These are phyloP conservation scores for Cnemophilus loriae DNA, from an alignment of 2,113 vertebrate species.

Conservation along the genomic window DNA sequence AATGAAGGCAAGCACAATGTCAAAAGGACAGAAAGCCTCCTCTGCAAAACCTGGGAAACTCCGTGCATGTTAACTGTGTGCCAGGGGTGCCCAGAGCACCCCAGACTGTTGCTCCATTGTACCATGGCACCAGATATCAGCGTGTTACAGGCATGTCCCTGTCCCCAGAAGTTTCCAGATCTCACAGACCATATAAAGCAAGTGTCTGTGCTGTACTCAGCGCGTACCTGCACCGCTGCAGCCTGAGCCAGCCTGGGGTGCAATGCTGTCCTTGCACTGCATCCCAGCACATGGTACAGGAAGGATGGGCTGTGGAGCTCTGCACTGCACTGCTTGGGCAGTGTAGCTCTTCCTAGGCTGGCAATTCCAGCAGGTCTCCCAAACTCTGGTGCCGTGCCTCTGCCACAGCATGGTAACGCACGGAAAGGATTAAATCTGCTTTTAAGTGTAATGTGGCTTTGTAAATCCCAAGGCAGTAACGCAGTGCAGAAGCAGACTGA, in stretches of 20 bases:
- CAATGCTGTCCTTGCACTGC: neutral
- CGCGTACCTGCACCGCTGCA: rapidly evolving
- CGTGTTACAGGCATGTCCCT: rapidly evolving
- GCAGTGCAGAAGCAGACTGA: neutral
- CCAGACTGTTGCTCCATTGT: neutral
- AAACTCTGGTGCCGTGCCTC: neutral
- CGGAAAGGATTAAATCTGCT: neutral
- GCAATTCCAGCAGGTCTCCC: neutral
- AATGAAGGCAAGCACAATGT: neutral
- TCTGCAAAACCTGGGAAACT: neutral
- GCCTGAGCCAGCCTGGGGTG: neutral
- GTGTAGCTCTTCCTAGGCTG: neutral
- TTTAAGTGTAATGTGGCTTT: neutral
- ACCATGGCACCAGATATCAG: neutral
- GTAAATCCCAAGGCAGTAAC: neutral
- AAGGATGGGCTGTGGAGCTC: neutral
- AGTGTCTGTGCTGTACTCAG: neutral
- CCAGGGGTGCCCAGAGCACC: neutral
- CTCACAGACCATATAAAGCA: neutral
- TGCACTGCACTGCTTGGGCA: neutral
- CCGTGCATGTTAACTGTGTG: rapidly evolving
- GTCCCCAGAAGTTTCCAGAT: neutral
- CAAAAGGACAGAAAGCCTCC: neutral
- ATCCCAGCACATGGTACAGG: neutral
- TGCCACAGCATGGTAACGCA: rapidly evolving